Evolutionary conservation across 1,140 invertebrate genomes (phyloP).

Genomic region (Chironomus striatipennis): DNA sequence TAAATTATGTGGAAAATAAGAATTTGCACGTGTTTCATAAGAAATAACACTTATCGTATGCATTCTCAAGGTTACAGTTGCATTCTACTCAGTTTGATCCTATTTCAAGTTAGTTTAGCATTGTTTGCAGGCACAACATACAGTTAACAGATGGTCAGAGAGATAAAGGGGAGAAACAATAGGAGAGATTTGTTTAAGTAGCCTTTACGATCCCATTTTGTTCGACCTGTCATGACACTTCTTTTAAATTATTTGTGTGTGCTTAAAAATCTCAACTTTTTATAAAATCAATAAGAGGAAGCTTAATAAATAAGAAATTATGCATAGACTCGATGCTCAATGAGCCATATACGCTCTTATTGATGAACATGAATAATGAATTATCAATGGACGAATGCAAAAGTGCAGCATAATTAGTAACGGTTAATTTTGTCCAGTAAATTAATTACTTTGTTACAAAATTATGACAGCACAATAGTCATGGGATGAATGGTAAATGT

Average conservation of each 20-base stretch:
- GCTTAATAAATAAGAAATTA: background rate
- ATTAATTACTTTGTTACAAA: constrained; percentile 15
- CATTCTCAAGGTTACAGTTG: too few relatives aligned
- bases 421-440: constrained; percentile 12
- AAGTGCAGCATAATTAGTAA: background rate
- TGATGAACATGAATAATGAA: background rate
- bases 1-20: too few relatives aligned
- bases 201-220: background rate
- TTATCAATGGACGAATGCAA: constrained; percentile 3
- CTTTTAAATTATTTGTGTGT: too few relatives aligned
- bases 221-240: background rate
- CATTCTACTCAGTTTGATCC: too few relatives aligned
- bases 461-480: constrained; percentile 12
- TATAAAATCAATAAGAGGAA: background rate
- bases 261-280: background rate
- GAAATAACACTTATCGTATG: too few relatives aligned
- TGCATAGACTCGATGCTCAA: background rate
- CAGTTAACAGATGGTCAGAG: background rate
- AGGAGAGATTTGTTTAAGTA: background rate
- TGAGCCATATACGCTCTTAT: background rate
- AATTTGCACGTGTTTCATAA: too few relatives aligned
- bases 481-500: background rate
- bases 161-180: too few relatives aligned
- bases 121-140: background rate
- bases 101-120: too few relatives aligned